Evolutionary conservation across 2,797 vertebrate genomes (phyloP), one percentile per base, ranked within the genome.

Genomic region (Lacerta bilineata): DNA sequence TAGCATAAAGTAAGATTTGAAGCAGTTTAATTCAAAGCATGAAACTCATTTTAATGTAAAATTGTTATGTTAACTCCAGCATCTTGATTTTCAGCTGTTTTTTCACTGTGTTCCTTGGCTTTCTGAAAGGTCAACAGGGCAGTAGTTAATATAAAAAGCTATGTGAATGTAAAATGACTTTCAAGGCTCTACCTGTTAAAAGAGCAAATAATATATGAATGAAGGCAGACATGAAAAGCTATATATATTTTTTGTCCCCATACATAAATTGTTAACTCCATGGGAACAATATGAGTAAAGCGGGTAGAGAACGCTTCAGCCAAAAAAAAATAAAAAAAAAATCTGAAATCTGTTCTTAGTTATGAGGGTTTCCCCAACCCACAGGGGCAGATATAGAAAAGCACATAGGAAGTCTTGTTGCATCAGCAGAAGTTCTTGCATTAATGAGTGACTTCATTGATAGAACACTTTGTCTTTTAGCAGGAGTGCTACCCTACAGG

Each of bases 51-150:
- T 64, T 61, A 71, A 64, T 11, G 29, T 20, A 68, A 78, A 77
- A 17, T 7, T 59, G 3, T 8, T 71, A 46, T 66, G 55, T 29
- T 43, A 41, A 25, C 36, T n/a, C 39, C 61, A 15, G 10, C 69
- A 89, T 81, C n/a, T 41, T n/a, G 11, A 71, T 39, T 74, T 91
- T 91, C 89, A 66, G 17, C 41, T 86, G 80, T 76, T 46, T 41
- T 72, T n/a, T 87, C 69, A 71, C 4, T 33, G 4, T 36, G 11
- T 46, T 64, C 39, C 5, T 39, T 11, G 66, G n/a, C 3, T 91
- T 85, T 89, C 90, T 94, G 69, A 86, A 92, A 90, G 79, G 25
- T 43, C 27, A 91, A 83, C 50, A 76, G 55, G 27, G 3, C n/a
- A 6, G 8, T 15, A 50, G 75, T 82, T 74, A 74, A 20, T 39